Base-by-base conservation (phyloP, 2,888 invertebrate species). In the Phorcus lineatus region DNA sequence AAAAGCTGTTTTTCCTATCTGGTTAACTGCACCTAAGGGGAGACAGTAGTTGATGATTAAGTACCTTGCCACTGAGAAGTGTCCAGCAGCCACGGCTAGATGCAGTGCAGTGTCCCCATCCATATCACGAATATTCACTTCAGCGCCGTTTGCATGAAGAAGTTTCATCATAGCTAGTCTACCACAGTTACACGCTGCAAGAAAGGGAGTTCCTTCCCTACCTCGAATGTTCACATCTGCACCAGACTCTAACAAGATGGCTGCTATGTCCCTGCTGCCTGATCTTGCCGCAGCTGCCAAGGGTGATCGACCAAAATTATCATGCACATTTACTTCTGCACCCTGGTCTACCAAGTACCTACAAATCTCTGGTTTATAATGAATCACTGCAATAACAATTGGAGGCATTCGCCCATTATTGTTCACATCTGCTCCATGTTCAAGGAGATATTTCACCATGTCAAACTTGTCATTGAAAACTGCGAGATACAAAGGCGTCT, bases 311-410 rank as follows among this genome's bases (percentile, higher is more conserved):
- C 70, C 70, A 40, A 70, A 70, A 70, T 40, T 70, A 19, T 70
- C 70, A 28, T 19, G 19, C 16, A 36, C 19, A n/a, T 70, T 40
- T 0, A 70, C 31, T 11, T 70, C 70, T 40, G 70, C 70, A 36
- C 70, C 70, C 16, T 70, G 19, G 11, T 36, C 36, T 19, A 70
- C 19, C 16, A 70, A 70, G n/a, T 31, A 70, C 36, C 36, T 70
- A 70, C 70, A 70, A 17, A 70, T 28, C 11, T 70, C 36, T n/a
- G 70, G 70, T 19, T 70, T 70, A 19, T 70, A 70, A 36, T 70
- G 70, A 36, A 70, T 19, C 16, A 70, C 70, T 2, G 70, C 40
- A n/a, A 70, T 31, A 40, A 70, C 19, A 36, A 70, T 19, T 6
- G 70, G 70, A n/a, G 31, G 70, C 40, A 70, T 36, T 36, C 70